phyloP scores from a whole-genome alignment of 2,888 invertebrate species.

The Crossocerus cetratus region DNA sequence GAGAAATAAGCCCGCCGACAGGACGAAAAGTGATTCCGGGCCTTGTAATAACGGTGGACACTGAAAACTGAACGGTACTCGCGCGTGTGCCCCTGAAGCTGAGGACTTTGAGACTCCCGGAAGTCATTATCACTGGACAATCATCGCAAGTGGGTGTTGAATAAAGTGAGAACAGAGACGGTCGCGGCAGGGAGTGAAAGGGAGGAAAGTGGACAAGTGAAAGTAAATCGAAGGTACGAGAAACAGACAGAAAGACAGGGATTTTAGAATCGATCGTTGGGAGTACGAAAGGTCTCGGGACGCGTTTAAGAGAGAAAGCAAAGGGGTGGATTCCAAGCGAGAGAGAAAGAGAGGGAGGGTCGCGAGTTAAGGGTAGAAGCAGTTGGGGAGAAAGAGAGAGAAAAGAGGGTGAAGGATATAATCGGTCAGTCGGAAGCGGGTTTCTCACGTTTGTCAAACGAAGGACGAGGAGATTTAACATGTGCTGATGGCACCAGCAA shows the following conservation, averaged over 20 bases:
- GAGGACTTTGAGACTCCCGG: no score
- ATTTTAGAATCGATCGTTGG: conserved; percentile 17
- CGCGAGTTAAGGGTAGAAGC: neutral
- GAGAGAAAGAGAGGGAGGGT: neutral
- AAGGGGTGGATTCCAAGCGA: neutral
- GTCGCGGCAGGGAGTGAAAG: conserved; percentile 10
- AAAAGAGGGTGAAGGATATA: conserved; percentile 5
- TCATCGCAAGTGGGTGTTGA: conserved; percentile 22
- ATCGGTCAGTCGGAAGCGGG: conserved; percentile 18
- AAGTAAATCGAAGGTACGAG: conserved; percentile 41
- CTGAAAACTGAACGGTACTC: neutral
- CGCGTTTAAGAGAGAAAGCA: neutral
- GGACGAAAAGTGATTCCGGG: no score
- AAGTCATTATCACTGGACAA: no score
- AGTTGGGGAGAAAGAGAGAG: neutral
- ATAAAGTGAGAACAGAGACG: conserved; percentile 11
- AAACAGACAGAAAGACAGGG: conserved; percentile 40
- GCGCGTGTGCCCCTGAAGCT: neutral
- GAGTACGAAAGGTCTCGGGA: no score
- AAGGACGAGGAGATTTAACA: conserved; percentile 42
- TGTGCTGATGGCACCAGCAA: conserved; percentile 49
- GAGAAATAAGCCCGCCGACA: no score
- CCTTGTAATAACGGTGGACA: no score
- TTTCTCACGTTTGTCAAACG: conserved; percentile 24
- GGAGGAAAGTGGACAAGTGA: conserved; percentile 34